Evolutionary conservation across 2,888 invertebrate species (phyloP).

Genomic region (Parnassius mnemosyne): DNA sequence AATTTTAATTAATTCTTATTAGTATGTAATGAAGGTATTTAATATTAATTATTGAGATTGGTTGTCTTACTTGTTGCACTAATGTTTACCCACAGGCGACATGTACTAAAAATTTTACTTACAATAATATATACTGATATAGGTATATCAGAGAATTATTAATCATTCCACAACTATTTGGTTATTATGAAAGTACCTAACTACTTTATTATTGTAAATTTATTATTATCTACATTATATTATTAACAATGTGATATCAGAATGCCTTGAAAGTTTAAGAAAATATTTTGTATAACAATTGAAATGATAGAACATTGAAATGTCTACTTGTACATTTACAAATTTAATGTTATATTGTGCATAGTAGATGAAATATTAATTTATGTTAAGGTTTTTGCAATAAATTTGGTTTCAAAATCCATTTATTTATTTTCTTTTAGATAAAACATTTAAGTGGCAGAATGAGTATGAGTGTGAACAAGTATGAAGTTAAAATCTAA

Average conservation of each 20-base stretch:
- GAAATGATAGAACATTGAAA: conserved; percentile 3
- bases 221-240: background rate
- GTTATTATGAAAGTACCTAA: conserved; percentile 8
- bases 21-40: conserved; percentile 1
- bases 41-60: conserved; percentile 56
- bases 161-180: conserved; percentile 1
- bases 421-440: conserved; percentile 11
- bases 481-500: no score
- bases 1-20: conserved; percentile 49
- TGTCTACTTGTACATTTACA: conserved; percentile 39
- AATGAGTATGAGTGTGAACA: no score
- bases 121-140: conserved; percentile 40
- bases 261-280: conserved; percentile 54
- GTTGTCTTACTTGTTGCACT: conserved; percentile 45
- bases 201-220: background rate
- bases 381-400: conserved; percentile 50
- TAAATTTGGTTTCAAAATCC: conserved; percentile 43
- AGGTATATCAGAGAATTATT: conserved; percentile 30
- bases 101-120: conserved; percentile 37
- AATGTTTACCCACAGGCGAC: background rate
- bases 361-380: conserved; percentile 54
- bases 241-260: conserved; percentile 63
- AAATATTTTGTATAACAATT: conserved; percentile 26
- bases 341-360: conserved; percentile 46
- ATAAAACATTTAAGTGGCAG: background rate